A percentile compares a stretch with the other conserved stretches of the same genome.
phyloP scores from a whole-genome alignment of 2,797 vertebrate genomes.

The Botia kubotai region DNA sequence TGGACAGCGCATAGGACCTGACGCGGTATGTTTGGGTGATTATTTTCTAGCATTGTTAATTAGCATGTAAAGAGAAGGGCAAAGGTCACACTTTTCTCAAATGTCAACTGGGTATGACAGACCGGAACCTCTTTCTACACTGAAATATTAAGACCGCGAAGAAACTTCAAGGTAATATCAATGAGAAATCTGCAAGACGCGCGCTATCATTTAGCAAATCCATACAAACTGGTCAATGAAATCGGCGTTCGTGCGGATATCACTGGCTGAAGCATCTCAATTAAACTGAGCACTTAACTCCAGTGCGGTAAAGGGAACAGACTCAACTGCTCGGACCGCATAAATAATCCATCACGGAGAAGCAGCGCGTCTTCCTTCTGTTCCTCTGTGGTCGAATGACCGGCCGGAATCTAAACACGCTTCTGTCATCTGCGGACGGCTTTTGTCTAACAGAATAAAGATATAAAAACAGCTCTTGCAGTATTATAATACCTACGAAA shows the following conservation, averaged over 20 bases:
- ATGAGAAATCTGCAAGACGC: conserved; percentile 25
- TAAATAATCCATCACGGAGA: conserved; percentile 38
- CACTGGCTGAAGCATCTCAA: conserved; percentile 13
- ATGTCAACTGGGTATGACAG: not conserved
- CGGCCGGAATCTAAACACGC: not conserved
- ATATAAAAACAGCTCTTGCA: not conserved
- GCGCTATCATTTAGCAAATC: conserved; percentile 25
- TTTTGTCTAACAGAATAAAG: not conserved
- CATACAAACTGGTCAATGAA: conserved; percentile 26
- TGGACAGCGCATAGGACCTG: conserved; percentile 40
- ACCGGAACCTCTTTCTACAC: not conserved
- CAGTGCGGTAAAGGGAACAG: conserved; percentile 14
- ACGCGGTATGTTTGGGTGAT: not conserved
- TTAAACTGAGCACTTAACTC: conserved; percentile 40
- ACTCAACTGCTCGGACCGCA: conserved; percentile 19
- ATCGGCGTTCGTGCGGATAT: conserved; percentile 25
- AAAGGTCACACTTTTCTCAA: not conserved
- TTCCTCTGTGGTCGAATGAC: conserved; percentile 9
- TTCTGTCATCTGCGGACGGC: not conserved
- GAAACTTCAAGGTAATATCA: conserved; percentile 19
- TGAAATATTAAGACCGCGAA: conserved; percentile 2
- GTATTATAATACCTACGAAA: not conserved
- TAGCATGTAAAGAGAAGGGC: not conserved
- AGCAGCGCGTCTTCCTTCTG: not conserved
- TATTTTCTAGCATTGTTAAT: not conserved